Evolutionary conservation across 2,888 invertebrate species (phyloP).

Genomic region (Clistopyga incitator): DNA sequence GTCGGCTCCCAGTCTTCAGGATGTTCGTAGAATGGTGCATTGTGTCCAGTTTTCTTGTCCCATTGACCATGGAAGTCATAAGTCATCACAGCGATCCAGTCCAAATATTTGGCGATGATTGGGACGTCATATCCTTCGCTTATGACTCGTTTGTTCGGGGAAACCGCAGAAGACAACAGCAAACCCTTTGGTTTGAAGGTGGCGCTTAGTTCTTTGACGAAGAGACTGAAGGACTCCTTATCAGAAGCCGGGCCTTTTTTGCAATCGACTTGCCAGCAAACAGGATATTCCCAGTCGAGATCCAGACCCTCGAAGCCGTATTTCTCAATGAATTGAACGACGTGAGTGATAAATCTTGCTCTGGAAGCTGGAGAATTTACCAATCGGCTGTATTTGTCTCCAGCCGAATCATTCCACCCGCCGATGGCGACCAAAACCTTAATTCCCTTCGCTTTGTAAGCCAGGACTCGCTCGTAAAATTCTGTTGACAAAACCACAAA

Average conservation of each 20-base stretch:
- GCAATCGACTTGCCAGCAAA: conserved; percentile 95
- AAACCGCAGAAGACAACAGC: conserved; percentile 93
- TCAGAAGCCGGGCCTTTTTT: conserved; percentile 93
- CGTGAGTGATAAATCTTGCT: conserved; percentile 90
- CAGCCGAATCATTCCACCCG: conserved; percentile 97
- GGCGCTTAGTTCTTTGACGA: conserved; percentile 90
- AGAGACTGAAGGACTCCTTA: conserved; percentile 90
- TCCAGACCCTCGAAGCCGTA: conserved; percentile 96
- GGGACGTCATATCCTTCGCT: conserved; percentile 94
- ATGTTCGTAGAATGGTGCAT: conserved; percentile 93
- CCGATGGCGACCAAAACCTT: conserved; percentile 95
- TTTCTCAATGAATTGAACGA: conserved; percentile 91
- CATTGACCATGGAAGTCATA: conserved; percentile 97
- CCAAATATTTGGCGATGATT: conserved; percentile 90
- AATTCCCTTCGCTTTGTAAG: conserved; percentile 89
- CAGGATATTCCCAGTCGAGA: conserved; percentile 97
- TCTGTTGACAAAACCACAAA: conserved; percentile 84
- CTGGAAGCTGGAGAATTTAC: conserved; percentile 91
- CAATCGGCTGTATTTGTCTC: conserved; percentile 94
- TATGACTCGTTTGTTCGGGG: conserved; percentile 93
- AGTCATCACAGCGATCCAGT: conserved; percentile 96
- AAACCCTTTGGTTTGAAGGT: conserved; percentile 90
- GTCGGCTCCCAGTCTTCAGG: conserved; percentile 90
- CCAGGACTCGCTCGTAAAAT: conserved; percentile 94
- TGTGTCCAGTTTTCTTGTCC: conserved; percentile 96